Conservation (phyloP, 2,113 vertebrate species). For the Himantopus leucocephalus region DNA sequence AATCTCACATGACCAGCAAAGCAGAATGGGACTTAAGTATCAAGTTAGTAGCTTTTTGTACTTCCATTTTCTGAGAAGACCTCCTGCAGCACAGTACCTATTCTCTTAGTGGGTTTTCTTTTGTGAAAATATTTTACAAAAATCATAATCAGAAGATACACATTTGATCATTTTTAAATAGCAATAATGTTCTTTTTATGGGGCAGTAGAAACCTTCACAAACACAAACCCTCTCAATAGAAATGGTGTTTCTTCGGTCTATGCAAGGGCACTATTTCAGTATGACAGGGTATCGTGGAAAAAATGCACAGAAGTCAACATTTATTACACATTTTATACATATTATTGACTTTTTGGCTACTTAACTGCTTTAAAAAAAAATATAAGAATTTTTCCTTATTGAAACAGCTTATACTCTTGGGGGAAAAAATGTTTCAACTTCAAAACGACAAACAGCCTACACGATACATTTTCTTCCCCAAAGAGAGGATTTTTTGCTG, state of each 20-base stretch:
- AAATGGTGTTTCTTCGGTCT: background rate
- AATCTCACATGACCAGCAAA: background rate
- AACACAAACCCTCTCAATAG: background rate
- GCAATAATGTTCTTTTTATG: background rate
- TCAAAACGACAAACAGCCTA: constrained; percentile 3
- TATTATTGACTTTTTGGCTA: constrained; percentile 20
- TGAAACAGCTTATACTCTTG: background rate
- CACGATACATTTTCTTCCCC: background rate
- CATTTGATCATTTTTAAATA: background rate
- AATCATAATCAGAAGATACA: background rate
- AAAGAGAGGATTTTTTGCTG: background rate
- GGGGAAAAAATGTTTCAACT: background rate
- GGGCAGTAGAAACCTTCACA: background rate
- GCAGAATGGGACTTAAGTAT: background rate
- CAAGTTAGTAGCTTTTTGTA: background rate
- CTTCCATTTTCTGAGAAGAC: background rate
- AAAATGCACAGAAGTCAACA: background rate
- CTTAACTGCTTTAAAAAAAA: background rate
- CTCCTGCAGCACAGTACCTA: background rate
- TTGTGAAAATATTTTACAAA: background rate
- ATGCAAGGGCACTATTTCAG: background rate
- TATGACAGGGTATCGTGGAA: background rate
- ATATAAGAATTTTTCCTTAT: background rate
- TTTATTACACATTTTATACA: constrained; percentile 2
- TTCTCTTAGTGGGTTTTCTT: background rate